Base-by-base conservation (phyloP, 2,113 vertebrate genomes). In the Caracal caracal region DNA sequence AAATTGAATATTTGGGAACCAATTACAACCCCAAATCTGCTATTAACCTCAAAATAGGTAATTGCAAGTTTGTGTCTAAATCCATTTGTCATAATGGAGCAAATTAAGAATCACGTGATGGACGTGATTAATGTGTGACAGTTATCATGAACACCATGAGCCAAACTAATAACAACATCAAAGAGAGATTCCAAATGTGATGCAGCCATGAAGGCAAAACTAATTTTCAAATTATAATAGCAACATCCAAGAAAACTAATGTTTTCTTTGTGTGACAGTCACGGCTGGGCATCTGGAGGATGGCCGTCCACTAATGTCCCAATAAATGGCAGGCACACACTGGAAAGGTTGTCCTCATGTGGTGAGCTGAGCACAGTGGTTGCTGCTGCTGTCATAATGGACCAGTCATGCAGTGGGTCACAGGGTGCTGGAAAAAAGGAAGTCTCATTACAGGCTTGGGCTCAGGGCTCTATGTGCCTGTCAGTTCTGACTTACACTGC, bases 1-100 rank as follows among this genome's bases (percentile, higher is more conserved):
- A 98, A 97, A 98, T 95, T 97, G 90, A 98, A 97, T 98, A 97
- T 98, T 63, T 98, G 93, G 97, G 87, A 98, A 97, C 90, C 76
- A 97, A 97, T 97, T 98, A 98, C 79, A 97, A 95, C 90, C 78
- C 89, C 73, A 95, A 96, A 93, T 97, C 95, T 90, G 87, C 92
- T 97, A 98, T 96, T 97, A 97, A 97, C 96, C 95, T 96, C 93
- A 95, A 97, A 97, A 97, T 91, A 98, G 93, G 95, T 97, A 97
- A 97, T 97, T 95, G 96, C 94, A 96, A 97, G 87, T 97, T 97
- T 97, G 95, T 92, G 81, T 97, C 94, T 97, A 96, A 97, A 97
- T 95, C 96, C 93, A 97, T 97, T 97, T 98, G 97, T 97, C 92
- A 97, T 92, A 98, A 97, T 94, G 82, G 95, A 97, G 82, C 93